phyloP scores from a whole-genome alignment of 2,797 vertebrate species.

The Paedocypris micromegethes region DNA sequence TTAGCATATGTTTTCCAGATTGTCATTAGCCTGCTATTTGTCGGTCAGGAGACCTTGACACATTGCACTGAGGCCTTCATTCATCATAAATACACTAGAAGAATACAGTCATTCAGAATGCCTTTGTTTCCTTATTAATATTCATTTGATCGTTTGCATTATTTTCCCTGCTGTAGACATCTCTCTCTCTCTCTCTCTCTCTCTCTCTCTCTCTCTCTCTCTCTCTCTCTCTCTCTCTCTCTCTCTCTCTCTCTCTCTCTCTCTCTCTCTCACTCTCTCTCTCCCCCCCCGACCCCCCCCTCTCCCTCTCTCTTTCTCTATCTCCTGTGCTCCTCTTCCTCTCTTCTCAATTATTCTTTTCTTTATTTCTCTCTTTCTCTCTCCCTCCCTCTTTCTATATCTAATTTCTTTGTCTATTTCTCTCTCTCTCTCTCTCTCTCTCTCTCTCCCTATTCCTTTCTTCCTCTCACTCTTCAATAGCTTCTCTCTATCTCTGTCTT shows the following conservation, averaged over 20 bases:
- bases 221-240: constrained; percentile 14
- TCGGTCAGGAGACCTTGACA: constrained; percentile 64
- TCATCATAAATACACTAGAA: constrained; percentile 63
- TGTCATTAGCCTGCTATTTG: constrained; percentile 67
- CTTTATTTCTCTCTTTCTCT: no score
- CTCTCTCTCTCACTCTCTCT: constrained; percentile 24
- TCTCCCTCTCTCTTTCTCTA: no score
- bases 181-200: constrained; percentile 33
- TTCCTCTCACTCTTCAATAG: no score
- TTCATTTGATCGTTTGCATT: constrained; percentile 53
- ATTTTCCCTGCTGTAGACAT: constrained; percentile 38
- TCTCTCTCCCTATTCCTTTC: no score
- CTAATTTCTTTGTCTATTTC: no score
- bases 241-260: constrained; percentile 32
- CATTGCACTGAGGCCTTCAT: constrained; percentile 53
- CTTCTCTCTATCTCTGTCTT: no score
- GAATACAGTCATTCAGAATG: constrained; percentile 50
- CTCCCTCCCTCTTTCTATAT: no score
- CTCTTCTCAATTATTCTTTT: no score
- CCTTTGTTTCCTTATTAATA: constrained; percentile 54
- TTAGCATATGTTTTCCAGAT: constrained; percentile 65
- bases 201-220: neutral
- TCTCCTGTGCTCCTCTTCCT: no score
- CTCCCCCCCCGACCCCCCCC: neutral
- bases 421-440: no score